phyloP scores from a whole-genome alignment of 2,888 invertebrate species.

The Trichopria drosophilae region DNA sequence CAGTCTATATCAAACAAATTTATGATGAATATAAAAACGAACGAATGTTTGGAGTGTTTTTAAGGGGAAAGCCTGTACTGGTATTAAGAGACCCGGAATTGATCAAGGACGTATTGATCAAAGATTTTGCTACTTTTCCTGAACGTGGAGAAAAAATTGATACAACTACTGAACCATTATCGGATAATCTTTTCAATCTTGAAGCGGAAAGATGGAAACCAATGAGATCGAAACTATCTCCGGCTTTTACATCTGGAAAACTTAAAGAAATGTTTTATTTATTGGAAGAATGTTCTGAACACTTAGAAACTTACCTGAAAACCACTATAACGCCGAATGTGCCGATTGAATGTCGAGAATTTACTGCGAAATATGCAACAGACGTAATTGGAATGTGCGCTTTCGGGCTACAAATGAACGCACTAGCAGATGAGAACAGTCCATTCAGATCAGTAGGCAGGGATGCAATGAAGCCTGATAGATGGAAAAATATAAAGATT shows the following conservation, averaged over 20 bases:
- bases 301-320: constrained; percentile 44
- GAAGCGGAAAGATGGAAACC: constrained; percentile 61
- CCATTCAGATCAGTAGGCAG: constrained; percentile 52
- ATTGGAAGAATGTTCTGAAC: constrained; percentile 57
- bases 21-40: constrained; percentile 29
- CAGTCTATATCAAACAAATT: constrained; percentile 7
- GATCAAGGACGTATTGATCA: constrained; percentile 54
- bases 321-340: constrained; percentile 35
- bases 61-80: constrained; percentile 50
- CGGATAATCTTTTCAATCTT: constrained; percentile 56
- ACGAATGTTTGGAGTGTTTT: constrained; percentile 55
- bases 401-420: constrained; percentile 56
- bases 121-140: constrained; percentile 53
- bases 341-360: constrained; percentile 42
- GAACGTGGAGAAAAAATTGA: constrained; percentile 51
- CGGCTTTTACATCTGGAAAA: constrained; percentile 60
- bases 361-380: constrained; percentile 54
- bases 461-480: constrained; percentile 38
- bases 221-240: constrained; percentile 59
- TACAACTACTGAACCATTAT: constrained; percentile 58
- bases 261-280: constrained; percentile 61
- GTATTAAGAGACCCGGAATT: constrained; percentile 54
- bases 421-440: constrained; percentile 47
- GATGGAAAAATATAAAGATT: constrained; percentile 10
- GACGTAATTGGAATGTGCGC: constrained; percentile 57